A percentile compares a stretch with the other conserved stretches of the same genome.
Conservation (phyloP, 92 coral and sea anemone genomes). For the Metridium senile region DNA sequence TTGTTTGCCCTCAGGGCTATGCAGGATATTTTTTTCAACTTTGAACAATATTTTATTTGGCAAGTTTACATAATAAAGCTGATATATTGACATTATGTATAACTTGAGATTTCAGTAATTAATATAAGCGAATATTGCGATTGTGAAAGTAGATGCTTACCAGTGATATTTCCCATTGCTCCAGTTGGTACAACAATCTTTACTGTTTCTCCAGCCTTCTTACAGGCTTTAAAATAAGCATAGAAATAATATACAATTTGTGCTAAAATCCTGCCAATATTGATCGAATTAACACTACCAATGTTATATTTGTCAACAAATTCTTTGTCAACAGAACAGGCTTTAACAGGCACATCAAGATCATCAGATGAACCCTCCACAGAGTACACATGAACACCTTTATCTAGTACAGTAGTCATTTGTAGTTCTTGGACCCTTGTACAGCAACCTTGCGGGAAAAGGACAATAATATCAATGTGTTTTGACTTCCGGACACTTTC, state of each 20-base stretch:
- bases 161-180: constrained; percentile 88
- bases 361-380: constrained; percentile 88
- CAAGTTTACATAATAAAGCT: neutral
- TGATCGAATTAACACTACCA: constrained; percentile 75
- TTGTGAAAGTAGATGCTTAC: constrained; percentile 23
- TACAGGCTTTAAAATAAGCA: constrained; percentile 76
- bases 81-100: too few relatives aligned
- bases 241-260: constrained; percentile 82
- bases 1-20: too few relatives aligned
- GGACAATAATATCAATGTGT: constrained; percentile 66
- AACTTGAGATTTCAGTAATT: too few relatives aligned
- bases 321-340: constrained; percentile 51
- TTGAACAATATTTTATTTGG: neutral
- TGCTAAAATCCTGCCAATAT: constrained; percentile 84
- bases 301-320: constrained; percentile 59
- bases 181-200: constrained; percentile 87
- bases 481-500: constrained; percentile 66
- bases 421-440: constrained; percentile 81
- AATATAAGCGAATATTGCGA: too few relatives aligned
- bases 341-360: constrained; percentile 61
- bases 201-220: constrained; percentile 59
- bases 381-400: constrained; percentile 73
- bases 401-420: constrained; percentile 83
- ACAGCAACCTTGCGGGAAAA: constrained; percentile 82
- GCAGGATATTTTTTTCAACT: too few relatives aligned